These are phyloP conservation scores for Erinaceus europaeus DNA, from an alignment of 2,113 vertebrate genomes.

Conservation along the genomic window DNA sequence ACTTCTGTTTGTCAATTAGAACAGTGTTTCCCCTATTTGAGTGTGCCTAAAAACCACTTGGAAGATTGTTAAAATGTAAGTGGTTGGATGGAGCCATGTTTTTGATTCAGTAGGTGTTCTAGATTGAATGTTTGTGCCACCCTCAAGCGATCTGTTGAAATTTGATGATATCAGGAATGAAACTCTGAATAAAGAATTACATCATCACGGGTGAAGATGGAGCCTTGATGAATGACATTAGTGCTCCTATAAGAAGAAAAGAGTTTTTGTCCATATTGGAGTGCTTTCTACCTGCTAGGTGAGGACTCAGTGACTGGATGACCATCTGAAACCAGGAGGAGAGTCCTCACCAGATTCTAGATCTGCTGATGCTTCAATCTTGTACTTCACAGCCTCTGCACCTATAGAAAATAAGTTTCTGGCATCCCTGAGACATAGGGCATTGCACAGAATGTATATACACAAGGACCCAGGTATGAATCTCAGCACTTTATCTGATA, in stretches of 20 bases:
- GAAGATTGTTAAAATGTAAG: neutral
- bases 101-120: neutral
- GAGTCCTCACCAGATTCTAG: neutral
- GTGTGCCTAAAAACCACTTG: too few species aligned
- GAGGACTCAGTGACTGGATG: neutral
- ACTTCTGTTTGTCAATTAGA: slow-evolving; percentile 78
- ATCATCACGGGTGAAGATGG: neutral
- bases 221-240: neutral
- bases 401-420: neutral
- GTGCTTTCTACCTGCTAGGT: neutral
- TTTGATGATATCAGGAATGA: neutral
- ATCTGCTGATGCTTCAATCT: neutral
- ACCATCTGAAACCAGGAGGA: neutral
- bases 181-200: neutral
- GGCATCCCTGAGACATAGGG: too few species aligned
- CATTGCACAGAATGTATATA: too few species aligned
- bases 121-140: neutral
- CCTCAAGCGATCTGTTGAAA: neutral
- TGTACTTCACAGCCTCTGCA: neutral
- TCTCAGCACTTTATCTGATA: too few species aligned
- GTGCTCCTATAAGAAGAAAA: neutral
- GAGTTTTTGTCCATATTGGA: too few species aligned
- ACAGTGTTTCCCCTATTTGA: slow-evolving; percentile 29
- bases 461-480: too few species aligned
- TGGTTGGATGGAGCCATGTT: neutral